Evolutionary conservation across 2,113 vertebrate species (phyloP).

Genomic region (Sporophila hypoxantha): DNA sequence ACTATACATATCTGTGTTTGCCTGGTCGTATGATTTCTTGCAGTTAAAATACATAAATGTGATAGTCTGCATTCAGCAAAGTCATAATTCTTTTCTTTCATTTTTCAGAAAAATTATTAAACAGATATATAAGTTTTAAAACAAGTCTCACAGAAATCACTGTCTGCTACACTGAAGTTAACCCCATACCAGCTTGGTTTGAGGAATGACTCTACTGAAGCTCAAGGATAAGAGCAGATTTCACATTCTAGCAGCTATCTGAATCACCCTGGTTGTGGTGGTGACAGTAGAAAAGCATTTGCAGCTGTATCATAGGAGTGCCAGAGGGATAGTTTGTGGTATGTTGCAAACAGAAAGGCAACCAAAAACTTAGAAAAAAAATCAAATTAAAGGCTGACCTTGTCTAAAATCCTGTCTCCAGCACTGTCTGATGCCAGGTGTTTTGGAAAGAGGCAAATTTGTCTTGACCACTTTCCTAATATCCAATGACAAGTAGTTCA

Average conservation of each 20-base stretch:
- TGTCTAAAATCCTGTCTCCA: neutral
- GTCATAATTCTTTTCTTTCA: neutral
- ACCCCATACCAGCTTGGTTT: rapidly evolving
- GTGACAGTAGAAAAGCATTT: neutral
- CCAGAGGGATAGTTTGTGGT: neutral
- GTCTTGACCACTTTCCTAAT: neutral
- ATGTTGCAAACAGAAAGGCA: neutral
- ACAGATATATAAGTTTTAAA: neutral
- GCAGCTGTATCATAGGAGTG: neutral
- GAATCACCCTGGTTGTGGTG: rapidly evolving
- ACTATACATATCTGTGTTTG: slow-evolving; percentile 12
- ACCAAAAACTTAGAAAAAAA: neutral
- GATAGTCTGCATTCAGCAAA: neutral
- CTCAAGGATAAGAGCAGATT: neutral
- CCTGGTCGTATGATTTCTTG: neutral
- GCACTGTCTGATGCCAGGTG: neutral
- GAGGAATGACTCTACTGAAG: neutral
- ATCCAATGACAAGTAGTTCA: neutral
- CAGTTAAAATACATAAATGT: neutral
- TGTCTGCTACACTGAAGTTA: neutral
- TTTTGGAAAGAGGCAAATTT: neutral
- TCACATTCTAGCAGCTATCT: neutral
- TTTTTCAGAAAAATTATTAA: neutral
- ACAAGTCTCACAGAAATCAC: neutral
- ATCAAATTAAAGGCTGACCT: neutral